phyloP scores from a whole-genome alignment of 2,797 vertebrate genomes.

The Lithobates sylvaticus region DNA sequence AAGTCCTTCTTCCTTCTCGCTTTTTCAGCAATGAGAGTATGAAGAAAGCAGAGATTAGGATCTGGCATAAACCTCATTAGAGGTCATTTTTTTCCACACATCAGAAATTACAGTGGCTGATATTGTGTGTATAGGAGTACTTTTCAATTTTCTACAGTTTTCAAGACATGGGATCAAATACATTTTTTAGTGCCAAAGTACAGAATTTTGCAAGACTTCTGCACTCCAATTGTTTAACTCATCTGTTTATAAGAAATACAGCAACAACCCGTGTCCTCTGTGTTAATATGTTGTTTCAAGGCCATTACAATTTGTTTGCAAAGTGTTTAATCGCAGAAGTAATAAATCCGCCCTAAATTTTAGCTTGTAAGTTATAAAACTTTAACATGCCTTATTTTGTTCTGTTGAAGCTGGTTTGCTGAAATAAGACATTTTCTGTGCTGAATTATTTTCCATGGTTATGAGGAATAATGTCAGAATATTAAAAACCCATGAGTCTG shows the following conservation, averaged over 20 bases:
- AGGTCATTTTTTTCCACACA: no score
- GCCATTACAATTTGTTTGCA: slow-evolving; percentile 5
- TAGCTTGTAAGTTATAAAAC: slow-evolving; percentile 3
- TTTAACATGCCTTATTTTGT: slow-evolving; percentile 18
- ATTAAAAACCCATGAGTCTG: slow-evolving; percentile 58
- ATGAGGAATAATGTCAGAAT: slow-evolving; percentile 60
- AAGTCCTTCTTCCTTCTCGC: no score
- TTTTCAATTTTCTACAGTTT: no score
- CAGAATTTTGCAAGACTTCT: background rate
- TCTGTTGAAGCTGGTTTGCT: slow-evolving; percentile 14
- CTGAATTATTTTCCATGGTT: slow-evolving; percentile 47
- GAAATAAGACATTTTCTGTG: slow-evolving; percentile 33
- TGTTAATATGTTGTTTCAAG: background rate
- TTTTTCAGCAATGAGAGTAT: no score
- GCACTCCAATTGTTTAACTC: background rate
- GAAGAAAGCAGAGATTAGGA: no score
- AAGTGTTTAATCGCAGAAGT: background rate
- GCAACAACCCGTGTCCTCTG: background rate
- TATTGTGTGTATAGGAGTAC: no score
- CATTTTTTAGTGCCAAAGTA: no score
- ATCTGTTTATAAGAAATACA: background rate
- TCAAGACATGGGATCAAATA: no score
- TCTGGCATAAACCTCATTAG: no score
- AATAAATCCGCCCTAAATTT: background rate
- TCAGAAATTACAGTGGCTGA: no score